Evolutionary conservation across 2,888 invertebrate genomes (phyloP), one percentile per base, ranked within the genome.

Genomic region (Neoitamus cyanurus): DNA sequence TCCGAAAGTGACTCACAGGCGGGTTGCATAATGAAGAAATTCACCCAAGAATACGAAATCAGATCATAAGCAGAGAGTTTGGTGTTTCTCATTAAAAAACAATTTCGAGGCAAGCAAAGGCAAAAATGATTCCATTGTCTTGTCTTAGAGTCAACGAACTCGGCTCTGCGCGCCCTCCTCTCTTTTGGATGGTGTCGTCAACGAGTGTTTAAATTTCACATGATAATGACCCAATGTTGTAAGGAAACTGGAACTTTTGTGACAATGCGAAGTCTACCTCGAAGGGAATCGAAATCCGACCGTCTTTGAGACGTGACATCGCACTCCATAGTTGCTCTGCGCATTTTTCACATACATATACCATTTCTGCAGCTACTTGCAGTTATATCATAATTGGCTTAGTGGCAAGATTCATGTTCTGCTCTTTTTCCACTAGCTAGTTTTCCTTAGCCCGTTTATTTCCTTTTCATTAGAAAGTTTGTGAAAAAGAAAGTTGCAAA

Each of bases 401-500:
- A 58, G 20, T 15, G 58, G 58, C 58, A 20, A 58, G 58, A 58
- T 58, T 9, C 58, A 58, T 58, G 58, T 58, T 58, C 58, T 58
- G 58, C 58, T 58, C 58, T 58, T 58, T 58, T 58, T 58, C 58
- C 20, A 25, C 9, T 20, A 9, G 20, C 58, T 20, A 58, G 20
- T 58, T 58, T 58, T 58, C 58, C 20, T 25, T 25, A 15, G 58
- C 20, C 58, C 20, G 58, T 58, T 5, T 58, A 5, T 58, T 58
- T 58, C 58, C 58, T 58, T 58, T 58, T 58, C 58, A 25, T 58
- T 58, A 58, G 58, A 58, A 58, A 58, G 58, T 58, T 58, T 58
- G 15, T 20, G 58, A 58, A 25, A 58, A 58, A 58, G 58, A 58
- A 58, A 58, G 58, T 58, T 20, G 9, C 58, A 58, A 58, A 58